Evolutionary conservation across 1,140 invertebrate species (phyloP).

Genomic region (Meloidogyne exigua): DNA sequence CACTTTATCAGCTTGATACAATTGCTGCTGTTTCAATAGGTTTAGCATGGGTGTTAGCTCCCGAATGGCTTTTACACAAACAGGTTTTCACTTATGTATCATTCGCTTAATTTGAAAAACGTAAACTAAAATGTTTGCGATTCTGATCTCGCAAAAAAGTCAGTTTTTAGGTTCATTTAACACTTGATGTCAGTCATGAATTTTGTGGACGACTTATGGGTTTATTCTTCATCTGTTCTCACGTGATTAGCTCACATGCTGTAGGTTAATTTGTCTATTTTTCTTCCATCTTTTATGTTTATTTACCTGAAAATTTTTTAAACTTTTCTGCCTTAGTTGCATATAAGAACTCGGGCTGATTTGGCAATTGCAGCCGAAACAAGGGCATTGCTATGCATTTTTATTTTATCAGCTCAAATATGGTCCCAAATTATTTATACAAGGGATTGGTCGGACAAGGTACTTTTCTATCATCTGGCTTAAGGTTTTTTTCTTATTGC

Average conservation of each 20-base stretch:
- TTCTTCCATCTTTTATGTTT: too few relatives aligned
- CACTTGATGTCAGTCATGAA: conserved; percentile 57
- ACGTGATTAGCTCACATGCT: conserved; percentile 40
- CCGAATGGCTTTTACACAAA: conserved; percentile 60
- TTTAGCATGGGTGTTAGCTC: conserved; percentile 56
- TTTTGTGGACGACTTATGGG: conserved; percentile 61
- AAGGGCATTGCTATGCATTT: conserved; percentile 53
- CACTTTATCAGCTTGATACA: conserved; percentile 60
- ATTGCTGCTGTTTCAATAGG: conserved; percentile 59
- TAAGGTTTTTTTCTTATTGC: too few relatives aligned
- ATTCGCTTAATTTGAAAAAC: too few relatives aligned
- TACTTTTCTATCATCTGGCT: not conserved
- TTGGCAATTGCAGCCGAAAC: conserved; percentile 57
- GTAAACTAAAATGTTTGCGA: not conserved
- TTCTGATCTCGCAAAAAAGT: not conserved
- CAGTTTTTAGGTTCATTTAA: conserved; percentile 45
- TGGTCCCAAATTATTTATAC: conserved; percentile 62
- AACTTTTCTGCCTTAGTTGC: conserved; percentile 32
- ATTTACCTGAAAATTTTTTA: not conserved
- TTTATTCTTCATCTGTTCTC: conserved; percentile 50
- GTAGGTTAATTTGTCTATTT: conserved; percentile 14
- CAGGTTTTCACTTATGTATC: too few relatives aligned
- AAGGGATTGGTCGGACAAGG: conserved; percentile 49
- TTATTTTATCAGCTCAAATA: conserved; percentile 58
- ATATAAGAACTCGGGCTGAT: conserved; percentile 53